Conservation (phyloP, 1,140 invertebrate genomes). For the Nasonia giraulti region DNA sequence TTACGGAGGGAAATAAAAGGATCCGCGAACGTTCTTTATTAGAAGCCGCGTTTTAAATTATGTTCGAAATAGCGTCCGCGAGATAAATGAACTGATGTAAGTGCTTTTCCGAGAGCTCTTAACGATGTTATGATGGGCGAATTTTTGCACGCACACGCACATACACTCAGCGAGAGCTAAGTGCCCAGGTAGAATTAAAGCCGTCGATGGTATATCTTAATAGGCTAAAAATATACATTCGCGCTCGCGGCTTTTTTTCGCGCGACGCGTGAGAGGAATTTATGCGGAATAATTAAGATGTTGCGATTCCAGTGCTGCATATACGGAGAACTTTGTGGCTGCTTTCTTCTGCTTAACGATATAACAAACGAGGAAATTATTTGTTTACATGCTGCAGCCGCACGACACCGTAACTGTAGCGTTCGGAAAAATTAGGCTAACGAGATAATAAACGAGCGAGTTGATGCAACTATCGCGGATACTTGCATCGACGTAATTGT, state of each 20-base stretch:
- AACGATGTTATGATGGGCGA: not conserved
- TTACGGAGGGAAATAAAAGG: not conserved
- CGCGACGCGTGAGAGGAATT: not conserved
- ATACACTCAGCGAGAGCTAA: not conserved
- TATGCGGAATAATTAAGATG: not conserved
- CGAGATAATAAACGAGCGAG: too few species aligned
- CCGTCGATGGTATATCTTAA: slow-evolving; percentile 18
- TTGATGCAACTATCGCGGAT: too few species aligned
- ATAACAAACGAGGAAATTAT: not conserved
- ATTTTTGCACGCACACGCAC: not conserved
- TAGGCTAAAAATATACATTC: not conserved
- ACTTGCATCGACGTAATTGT: too few species aligned
- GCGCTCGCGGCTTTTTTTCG: not conserved
- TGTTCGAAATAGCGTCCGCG: not conserved
- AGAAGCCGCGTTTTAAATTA: not conserved
- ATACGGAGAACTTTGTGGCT: not conserved
- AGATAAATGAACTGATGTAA: slow-evolving; percentile 22
- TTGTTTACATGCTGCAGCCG: not conserved
- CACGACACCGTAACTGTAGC: not conserved
- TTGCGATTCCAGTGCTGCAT: not conserved
- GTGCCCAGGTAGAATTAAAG: slow-evolving; percentile 14
- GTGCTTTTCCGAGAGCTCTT: slow-evolving; percentile 9
- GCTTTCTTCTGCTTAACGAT: not conserved
- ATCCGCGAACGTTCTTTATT: not conserved
- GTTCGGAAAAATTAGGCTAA: not conserved